These are phyloP conservation scores for Athalia rosae DNA, from an alignment of 2,888 invertebrate species.

Conservation along the genomic window DNA sequence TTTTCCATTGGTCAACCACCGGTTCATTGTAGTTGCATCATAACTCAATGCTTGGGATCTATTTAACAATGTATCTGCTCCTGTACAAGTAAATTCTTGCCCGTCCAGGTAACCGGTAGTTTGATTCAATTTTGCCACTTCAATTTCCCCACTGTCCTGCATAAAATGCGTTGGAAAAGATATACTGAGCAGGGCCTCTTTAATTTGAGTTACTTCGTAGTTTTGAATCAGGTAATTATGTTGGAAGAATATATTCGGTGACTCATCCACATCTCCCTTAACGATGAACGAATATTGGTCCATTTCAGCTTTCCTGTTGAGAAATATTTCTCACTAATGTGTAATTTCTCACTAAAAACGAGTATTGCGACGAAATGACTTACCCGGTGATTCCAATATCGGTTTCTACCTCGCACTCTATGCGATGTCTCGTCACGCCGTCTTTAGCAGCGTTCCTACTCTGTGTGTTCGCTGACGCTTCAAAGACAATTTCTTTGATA, in stretches of 20 bases:
- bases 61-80: slow-evolving; percentile 18
- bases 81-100: slow-evolving; percentile 53
- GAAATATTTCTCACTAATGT: background rate
- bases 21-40: background rate
- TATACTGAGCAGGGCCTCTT: slow-evolving; percentile 66
- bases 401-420: slow-evolving; percentile 67
- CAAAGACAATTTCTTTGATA: slow-evolving; percentile 58
- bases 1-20: slow-evolving; percentile 37
- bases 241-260: slow-evolving; percentile 63
- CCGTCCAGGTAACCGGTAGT: slow-evolving; percentile 51
- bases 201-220: slow-evolving; percentile 71
- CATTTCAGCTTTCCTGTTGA: slow-evolving; percentile 67
- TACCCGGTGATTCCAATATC: slow-evolving; percentile 72
- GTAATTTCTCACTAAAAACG: background rate
- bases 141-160: slow-evolving; percentile 45
- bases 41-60: background rate
- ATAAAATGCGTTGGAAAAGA: slow-evolving; percentile 64
- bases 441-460: slow-evolving; percentile 61
- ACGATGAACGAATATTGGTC: slow-evolving; percentile 67
- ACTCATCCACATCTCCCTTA: slow-evolving; percentile 58
- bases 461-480: slow-evolving; percentile 65
- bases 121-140: background rate
- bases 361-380: slow-evolving; percentile 47
- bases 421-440: slow-evolving; percentile 56
- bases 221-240: slow-evolving; percentile 67